Evolutionary conservation across 53 echinoderm and acorn worm species (phyloP), one percentile per base, ranked within the genome.

Genomic region (Mesocentrotus franciscanus): DNA sequence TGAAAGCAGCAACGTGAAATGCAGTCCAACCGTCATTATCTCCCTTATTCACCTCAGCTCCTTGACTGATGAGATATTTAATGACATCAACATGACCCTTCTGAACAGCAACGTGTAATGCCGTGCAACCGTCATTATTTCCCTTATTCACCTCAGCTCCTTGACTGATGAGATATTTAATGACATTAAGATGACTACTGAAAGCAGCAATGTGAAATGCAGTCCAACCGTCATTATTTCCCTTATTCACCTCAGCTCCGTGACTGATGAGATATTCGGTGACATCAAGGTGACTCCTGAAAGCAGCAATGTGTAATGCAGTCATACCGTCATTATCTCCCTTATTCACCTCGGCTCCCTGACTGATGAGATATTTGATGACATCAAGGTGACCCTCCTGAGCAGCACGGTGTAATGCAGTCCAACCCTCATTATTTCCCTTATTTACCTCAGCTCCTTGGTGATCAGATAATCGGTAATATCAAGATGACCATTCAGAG

Each of bases 1-100:
- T 49, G 49, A 0, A 49, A 49, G 49, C 49, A 49, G 49, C 49
- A 49, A 0, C 6, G 49, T 49, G 49, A 0, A 49, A 49, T 49
- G 49, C 49, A 49, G 49, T 49, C 49, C 49, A 4, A 5, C 49
- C 49, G 4, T 49, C 6, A 49, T 62, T 62, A 62, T 75, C 75
- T 26, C 75, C 75, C 75, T 30, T 75, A 30, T 81, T 81, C 81
- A 81, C 81, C 81, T 81, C 81, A 81, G 81, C 81, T 35, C 81
- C 81, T 81, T 81, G 81, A 81, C 81, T 81, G 42, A 81, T 35
- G 1, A 81, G 81, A 39, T 35, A 81, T 36, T 33, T 13, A 13
- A 13, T 36, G 14, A 81, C 34, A 81, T 81, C 81, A 81, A 81
- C 1, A 33, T 36, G 34, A 39, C 81, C 81, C 0, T 20, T 29